Evolutionary conservation across 2,888 invertebrate species (phyloP).

Genomic region (Platycheirus albimanus): DNA sequence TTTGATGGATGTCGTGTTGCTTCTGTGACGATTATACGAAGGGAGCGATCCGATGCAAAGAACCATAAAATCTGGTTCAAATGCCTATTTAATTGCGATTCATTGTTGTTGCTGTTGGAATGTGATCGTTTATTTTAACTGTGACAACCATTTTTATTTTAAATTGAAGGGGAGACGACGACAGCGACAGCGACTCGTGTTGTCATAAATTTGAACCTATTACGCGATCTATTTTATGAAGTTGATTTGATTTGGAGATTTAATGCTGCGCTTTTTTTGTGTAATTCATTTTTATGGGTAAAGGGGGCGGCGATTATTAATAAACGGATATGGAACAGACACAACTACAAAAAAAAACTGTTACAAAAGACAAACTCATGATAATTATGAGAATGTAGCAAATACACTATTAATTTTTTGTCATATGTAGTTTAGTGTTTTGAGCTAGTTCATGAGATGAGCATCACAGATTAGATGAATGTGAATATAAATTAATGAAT

Average conservation of each 20-base stretch:
- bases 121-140: conserved; percentile 33
- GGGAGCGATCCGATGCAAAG: conserved; percentile 26
- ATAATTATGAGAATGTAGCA: conserved; percentile 62
- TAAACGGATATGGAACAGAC: conserved; percentile 64
- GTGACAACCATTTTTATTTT: conserved; percentile 2
- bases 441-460: conserved; percentile 46
- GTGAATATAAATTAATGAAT: conserved; percentile 26
- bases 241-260: conserved; percentile 55
- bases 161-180: background rate
- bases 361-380: conserved; percentile 49
- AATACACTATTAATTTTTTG: no score
- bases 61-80: conserved; percentile 55
- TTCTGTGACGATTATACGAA: background rate
- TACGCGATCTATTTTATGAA: conserved; percentile 43
- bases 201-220: conserved; percentile 20
- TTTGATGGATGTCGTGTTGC: conserved; percentile 8
- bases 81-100: conserved; percentile 61
- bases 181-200: background rate
- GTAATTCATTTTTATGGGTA: conserved; percentile 5
- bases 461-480: conserved; percentile 18
- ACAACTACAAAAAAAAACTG: conserved; percentile 48
- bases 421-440: no score
- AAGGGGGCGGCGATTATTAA: conserved; percentile 24
- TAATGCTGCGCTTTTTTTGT: conserved; percentile 25
- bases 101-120: conserved; percentile 10